Evolutionary conservation across 2,888 invertebrate genomes (phyloP), one percentile per base, ranked within the genome.

Genomic region (Stomorhina lunata): DNA sequence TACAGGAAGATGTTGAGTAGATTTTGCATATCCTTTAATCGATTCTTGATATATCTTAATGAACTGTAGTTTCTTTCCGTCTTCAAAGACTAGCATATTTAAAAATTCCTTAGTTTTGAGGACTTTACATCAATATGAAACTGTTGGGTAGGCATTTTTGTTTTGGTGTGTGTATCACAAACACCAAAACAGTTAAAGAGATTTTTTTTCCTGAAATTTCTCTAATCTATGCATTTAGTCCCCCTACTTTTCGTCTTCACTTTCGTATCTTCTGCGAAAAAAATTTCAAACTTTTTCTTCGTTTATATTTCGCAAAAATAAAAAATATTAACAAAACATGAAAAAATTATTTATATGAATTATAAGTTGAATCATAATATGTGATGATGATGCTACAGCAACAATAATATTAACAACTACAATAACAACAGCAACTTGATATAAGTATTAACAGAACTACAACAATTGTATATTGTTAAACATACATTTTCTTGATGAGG

Each of bases 361-460:
- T 81, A 81, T 81, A 81, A 81, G 81, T 78, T 81, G 81, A 73
- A 81, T 78, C 81, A 78, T 81, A 81, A 81, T 78, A 78, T 78
- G 27, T 15, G 43, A 61, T 43, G 61, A 75, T 72, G 81, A 72
- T 72, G 65, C 57, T 65, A 59, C 40, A 76, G 61, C 25, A 80
- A 80, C 43, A 80, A 66, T 48, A 66, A 34, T 65, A 75, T 34
- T 34, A 66, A 71, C 25, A 71, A 40, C 69, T 75, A 65, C 73
- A 68, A 22, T 29, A 72, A n/a, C 40, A 68, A 15, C 57, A 59
- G 4, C 55, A 55, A 59, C 69, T 15, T 15, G 1, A 43, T 15
- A 15, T 43, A 69, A 59, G 40, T 53, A 77, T 17, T 61, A 61
- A 59, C 37, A 43, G 22, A 50, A 59, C 66, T 77, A 81, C 81